These are phyloP conservation scores for Melanostigma gelatinosum DNA, from an alignment of 2,113 vertebrate genomes.

Conservation along the genomic window DNA sequence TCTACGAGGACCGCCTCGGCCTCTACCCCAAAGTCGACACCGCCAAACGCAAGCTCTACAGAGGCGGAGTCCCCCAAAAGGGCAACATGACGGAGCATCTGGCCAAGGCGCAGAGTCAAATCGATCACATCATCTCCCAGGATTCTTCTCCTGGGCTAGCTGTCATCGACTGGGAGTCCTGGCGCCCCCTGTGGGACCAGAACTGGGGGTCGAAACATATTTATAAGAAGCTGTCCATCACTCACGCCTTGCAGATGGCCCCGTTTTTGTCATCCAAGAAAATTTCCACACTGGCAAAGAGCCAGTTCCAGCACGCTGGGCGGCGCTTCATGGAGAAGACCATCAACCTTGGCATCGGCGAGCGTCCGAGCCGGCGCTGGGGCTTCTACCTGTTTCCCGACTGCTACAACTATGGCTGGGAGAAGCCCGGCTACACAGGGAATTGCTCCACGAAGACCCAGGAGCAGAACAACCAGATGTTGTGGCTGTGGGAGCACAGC, in stretches of 20 bases:
- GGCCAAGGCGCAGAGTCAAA: slow-evolving; percentile 80
- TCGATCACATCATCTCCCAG: slow-evolving; percentile 79
- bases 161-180: slow-evolving; percentile 94
- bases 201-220: slow-evolving; percentile 88
- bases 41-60: slow-evolving; percentile 28
- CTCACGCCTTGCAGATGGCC: slow-evolving; percentile 42
- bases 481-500: slow-evolving; percentile 93
- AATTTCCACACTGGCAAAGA: slow-evolving; percentile 56
- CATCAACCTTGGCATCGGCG: slow-evolving; percentile 58
- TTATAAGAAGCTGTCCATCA: slow-evolving; percentile 81
- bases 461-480: slow-evolving; percentile 87
- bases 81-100: slow-evolving; percentile 81
- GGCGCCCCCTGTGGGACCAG: slow-evolving; percentile 89
- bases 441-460: slow-evolving; percentile 86
- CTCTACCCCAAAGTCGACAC: slow-evolving; percentile 86
- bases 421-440: slow-evolving; percentile 85
- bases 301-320: slow-evolving; percentile 71
- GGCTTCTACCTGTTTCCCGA: slow-evolving; percentile 96
- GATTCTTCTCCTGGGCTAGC: slow-evolving; percentile 84
- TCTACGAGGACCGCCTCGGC: slow-evolving; percentile 90
- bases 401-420: slow-evolving; percentile 93
- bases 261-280: slow-evolving; percentile 47
- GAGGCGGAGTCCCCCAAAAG: slow-evolving; percentile 88
- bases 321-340: slow-evolving; percentile 78
- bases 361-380: slow-evolving; percentile 89